Evolutionary conservation across 2,113 vertebrate species (phyloP).

Genomic region (Hippocampus barbouri): DNA sequence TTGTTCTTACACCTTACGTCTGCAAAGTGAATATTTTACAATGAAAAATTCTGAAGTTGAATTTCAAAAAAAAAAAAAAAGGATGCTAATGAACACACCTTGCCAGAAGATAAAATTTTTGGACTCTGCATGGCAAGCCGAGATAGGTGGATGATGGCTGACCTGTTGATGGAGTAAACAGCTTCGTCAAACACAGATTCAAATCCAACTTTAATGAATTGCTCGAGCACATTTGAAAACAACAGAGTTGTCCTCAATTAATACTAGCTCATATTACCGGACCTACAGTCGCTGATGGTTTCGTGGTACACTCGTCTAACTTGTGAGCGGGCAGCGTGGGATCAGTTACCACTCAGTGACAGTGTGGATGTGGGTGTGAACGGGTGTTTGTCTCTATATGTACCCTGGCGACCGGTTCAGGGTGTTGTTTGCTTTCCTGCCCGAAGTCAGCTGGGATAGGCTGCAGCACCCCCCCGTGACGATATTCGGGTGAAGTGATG

Average conservation of each 20-base stretch:
- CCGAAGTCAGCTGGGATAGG: no score
- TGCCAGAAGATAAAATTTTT: conserved; percentile 94
- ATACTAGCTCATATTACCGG: neutral
- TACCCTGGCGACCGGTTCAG: no score
- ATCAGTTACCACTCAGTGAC: no score
- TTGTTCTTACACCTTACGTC: conserved; percentile 99
- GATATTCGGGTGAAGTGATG: no score
- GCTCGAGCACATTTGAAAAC: neutral
- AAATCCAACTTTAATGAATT: neutral
- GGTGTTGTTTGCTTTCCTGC: no score
- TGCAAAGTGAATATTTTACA: conserved; percentile 59
- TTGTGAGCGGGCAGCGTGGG: no score
- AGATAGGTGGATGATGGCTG: conserved; percentile 97
- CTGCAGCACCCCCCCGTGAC: no score
- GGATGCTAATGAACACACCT: conserved; percentile 72
- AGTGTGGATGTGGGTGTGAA: no score
- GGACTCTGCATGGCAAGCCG: conserved; percentile 93
- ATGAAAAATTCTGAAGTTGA: neutral
- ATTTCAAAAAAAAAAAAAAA: neutral
- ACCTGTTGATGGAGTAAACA: conserved; percentile 73
- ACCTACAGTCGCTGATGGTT: no score
- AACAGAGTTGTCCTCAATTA: neutral
- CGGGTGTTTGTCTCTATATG: no score
- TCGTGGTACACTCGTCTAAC: no score
- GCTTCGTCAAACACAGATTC: neutral